Conservation (phyloP, 2,797 vertebrate species). For the Artibeus jamaicensis region DNA sequence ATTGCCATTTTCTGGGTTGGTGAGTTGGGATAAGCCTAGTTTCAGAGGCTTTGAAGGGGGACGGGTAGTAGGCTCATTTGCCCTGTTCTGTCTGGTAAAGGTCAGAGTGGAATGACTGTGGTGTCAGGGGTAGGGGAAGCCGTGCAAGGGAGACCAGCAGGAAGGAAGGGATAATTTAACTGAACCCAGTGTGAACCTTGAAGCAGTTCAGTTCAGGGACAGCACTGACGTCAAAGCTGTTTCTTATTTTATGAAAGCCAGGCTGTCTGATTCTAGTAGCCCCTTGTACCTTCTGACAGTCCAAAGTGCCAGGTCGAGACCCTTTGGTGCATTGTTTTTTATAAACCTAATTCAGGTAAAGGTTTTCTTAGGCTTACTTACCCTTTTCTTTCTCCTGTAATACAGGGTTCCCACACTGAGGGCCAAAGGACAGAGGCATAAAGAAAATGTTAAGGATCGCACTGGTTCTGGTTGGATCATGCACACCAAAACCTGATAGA, state of each 20-base stretch:
- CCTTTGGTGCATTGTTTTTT: background rate
- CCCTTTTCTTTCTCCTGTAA: background rate
- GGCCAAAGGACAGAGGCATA: background rate
- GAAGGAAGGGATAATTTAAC: constrained; percentile 73
- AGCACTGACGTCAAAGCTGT: constrained; percentile 60
- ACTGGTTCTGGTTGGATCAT: too few species aligned
- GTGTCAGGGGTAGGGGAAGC: constrained; percentile 66
- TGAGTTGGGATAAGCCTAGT: background rate
- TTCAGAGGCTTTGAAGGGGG: background rate
- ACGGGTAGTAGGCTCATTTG: background rate
- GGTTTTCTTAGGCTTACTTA: background rate
- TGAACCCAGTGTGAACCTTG: constrained; percentile 66
- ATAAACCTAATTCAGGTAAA: constrained; percentile 44
- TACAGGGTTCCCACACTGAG: background rate
- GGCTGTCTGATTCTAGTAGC: constrained; percentile 37
- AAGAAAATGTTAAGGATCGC: background rate
- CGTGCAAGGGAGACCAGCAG: constrained; percentile 41
- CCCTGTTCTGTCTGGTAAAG: constrained; percentile 33
- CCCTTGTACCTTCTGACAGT: constrained; percentile 60
- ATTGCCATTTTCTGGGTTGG: background rate
- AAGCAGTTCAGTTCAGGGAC: constrained; percentile 62
- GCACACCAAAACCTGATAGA: too few species aligned
- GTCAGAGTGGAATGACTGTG: constrained; percentile 45
- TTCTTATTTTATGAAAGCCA: constrained; percentile 66
- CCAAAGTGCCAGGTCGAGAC: constrained; percentile 36